Conservation (phyloP, 2,888 invertebrate species). For the Sarcophaga caerulescens region DNA sequence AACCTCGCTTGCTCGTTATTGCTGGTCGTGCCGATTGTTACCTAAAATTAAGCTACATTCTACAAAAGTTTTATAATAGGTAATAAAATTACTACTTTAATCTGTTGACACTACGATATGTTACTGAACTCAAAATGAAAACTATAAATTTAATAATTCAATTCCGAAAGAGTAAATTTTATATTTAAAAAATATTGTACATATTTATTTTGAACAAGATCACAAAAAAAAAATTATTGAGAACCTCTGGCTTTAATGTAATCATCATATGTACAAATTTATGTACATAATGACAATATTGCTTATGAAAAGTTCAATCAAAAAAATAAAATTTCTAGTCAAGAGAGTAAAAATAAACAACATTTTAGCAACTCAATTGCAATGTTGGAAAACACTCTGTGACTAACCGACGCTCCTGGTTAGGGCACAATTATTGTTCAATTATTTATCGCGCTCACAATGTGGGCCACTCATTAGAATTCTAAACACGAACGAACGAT, state of each 20-base stretch:
- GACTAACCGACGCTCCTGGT: background rate
- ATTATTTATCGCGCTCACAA: conserved; percentile 16
- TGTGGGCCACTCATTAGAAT: conserved; percentile 54
- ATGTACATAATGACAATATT: conserved; percentile 1
- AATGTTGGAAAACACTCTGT: background rate
- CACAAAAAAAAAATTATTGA: background rate
- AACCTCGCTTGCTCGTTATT: too few species aligned
- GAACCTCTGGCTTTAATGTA: conserved; percentile 4
- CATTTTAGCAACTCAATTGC: conserved; percentile 29
- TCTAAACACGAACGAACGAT: conserved; percentile 42
- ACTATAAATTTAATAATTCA: too few species aligned
- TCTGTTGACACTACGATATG: too few species aligned
- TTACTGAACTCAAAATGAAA: too few species aligned
- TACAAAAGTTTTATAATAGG: too few species aligned
- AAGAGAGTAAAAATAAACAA: background rate
- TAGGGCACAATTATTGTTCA: conserved; percentile 3
- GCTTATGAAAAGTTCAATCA: background rate
- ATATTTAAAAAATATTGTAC: too few species aligned
- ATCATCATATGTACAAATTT: conserved; percentile 13
- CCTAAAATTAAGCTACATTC: too few species aligned
- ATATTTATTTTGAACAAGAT: background rate
- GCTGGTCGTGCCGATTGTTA: too few species aligned
- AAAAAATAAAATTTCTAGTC: background rate
- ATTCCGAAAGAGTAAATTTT: too few species aligned
- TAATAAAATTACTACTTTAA: too few species aligned